These are phyloP conservation scores for Cygnus olor DNA, from an alignment of 2,797 vertebrate genomes.

Conservation along the genomic window DNA sequence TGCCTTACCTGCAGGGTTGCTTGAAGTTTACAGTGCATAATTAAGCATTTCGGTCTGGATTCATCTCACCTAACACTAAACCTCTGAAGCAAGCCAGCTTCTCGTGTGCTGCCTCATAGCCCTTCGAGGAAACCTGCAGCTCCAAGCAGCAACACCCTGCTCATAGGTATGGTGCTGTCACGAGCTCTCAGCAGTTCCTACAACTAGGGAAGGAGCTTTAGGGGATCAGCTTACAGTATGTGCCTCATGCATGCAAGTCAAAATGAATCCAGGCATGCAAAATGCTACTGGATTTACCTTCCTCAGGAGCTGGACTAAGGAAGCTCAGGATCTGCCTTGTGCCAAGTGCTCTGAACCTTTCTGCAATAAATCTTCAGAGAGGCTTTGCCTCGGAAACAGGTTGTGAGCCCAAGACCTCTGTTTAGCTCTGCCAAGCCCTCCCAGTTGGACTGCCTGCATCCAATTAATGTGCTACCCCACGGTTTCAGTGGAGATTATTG, in stretches of 20 bases:
- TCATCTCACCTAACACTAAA: not conserved
- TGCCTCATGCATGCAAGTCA: not conserved
- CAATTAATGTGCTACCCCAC: accelerated
- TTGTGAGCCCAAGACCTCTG: not conserved
- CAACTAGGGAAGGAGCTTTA: not conserved
- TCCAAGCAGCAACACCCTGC: not conserved
- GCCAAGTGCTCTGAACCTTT: not conserved
- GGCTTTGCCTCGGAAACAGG: not conserved
- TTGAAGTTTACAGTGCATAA: not conserved
- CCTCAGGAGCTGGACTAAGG: not conserved
- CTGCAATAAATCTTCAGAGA: not conserved
- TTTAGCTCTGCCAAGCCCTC: not conserved
- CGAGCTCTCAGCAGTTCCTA: not conserved
- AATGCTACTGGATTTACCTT: not conserved
- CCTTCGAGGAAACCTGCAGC: not conserved
- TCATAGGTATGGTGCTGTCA: not conserved
- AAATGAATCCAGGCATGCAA: not conserved
- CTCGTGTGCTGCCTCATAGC: not conserved
- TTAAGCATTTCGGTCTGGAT: not conserved
- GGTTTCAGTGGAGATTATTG: not conserved
- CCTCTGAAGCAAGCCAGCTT: not conserved
- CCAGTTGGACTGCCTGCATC: accelerated
- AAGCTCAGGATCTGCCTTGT: not conserved
- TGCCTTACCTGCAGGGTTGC: not conserved
- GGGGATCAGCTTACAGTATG: too few relatives aligned